Conservation (phyloP, 2,113 vertebrate genomes). For the Arenaria interpres region DNA sequence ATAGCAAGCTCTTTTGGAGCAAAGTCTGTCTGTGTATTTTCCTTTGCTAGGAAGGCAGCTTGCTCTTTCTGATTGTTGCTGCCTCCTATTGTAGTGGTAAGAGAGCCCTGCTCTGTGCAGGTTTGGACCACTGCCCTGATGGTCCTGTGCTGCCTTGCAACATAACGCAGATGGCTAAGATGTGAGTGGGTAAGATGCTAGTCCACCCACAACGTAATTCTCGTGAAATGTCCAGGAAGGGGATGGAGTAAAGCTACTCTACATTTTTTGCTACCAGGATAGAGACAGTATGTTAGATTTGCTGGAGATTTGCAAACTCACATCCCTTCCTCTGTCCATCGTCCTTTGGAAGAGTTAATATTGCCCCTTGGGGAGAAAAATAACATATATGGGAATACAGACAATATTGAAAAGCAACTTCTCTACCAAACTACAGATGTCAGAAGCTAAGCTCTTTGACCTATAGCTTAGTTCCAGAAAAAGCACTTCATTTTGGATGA, state of each 20-base stretch:
- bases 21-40: neutral
- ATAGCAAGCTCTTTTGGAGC: neutral
- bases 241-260: neutral
- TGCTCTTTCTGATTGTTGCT: neutral
- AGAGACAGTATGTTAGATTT: neutral
- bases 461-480: conserved; percentile 26
- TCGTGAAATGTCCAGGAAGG: neutral
- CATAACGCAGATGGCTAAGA: neutral
- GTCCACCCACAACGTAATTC: neutral
- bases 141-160: neutral
- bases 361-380: neutral
- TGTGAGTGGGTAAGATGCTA: neutral
- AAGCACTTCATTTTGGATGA: neutral
- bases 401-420: neutral
- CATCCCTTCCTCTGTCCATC: neutral
- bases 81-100: neutral
- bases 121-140: neutral
- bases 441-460: conserved; percentile 30
- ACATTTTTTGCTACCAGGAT: neutral
- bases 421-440: neutral
- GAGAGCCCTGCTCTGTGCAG: neutral
- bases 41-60: neutral
- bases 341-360: neutral
- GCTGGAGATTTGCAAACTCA: neutral
- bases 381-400: neutral